Evolutionary conservation across 2,888 invertebrate genomes (phyloP), one percentile per base, ranked within the genome.

Genomic region (Cetonia aurata): DNA sequence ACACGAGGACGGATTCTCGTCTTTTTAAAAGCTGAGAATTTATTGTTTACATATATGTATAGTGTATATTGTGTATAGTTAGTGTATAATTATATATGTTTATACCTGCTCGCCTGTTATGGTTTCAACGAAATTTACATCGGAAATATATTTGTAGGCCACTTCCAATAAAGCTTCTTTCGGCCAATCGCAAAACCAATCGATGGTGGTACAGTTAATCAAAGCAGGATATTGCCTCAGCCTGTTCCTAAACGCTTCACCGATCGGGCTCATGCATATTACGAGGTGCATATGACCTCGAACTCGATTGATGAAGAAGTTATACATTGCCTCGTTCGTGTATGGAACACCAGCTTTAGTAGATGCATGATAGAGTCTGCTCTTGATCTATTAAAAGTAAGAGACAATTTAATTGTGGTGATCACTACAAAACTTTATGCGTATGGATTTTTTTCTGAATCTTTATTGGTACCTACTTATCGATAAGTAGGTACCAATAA

Each of bases 161-260:
- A 96, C 95, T 85, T 96, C 95, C n/a, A 96, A 86, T 68, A 96
- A 86, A 42, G 96, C 96, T 81, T 94, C 93, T 71, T 90, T 89
- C 0, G 96, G 95, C 96, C 96, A 96, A 79, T 93, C 92, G 79
- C 91, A 88, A 85, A 96, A 95, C 95, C 95, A 96, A 84, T 96
- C 94, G 19, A 95, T 94, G 0, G 95, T 95, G 0, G 95, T 94
- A 75, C 93, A 91, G 85, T 95, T 96, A 52, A 96, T 92, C 69
- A 96, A 85, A 0, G 95, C 92, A 0, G 96, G 96, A 85, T 95
- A 96, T 83, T 95, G 95, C 9, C 96, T 90, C 77, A 96, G 89
- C 69, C 94, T 90, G 79, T 92, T 91, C 79, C 94, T 91, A 84
- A 96, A 95, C 13, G 89, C 89, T 71, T 94, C 93, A 0, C 96